Base-by-base conservation (phyloP, 64 coral and sea anemone genomes). In the Orbicella faveolata region DNA sequence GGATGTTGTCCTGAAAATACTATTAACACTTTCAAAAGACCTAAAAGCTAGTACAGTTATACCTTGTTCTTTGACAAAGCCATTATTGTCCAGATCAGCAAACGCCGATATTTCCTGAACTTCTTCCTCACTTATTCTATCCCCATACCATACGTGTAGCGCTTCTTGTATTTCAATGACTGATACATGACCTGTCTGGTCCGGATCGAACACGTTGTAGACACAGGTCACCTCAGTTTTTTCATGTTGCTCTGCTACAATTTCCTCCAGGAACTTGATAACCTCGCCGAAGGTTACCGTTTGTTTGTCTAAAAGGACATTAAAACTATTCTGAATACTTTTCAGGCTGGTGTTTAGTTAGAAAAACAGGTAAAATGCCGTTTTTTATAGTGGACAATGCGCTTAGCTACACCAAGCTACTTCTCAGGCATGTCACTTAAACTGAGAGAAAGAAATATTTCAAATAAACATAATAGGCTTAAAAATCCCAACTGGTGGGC, bases 171-270 rank as follows among this genome's bases (percentile, higher is more conserved):
- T 16, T 44, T 73, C 82, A 30, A 0, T 53, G 5, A 85, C 12
- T 3, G 82, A 36, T 65, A 85, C 82, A 11, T 72, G 82, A 52
- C 82, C 82, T 30, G 4, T 73, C 37, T 72, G 63, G 5, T 85
- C 64, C 4, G 23, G 63, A 10, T 85, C 82, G 15, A 85, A 85
- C 36, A 85, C 82, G 65, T 70, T 85, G 68, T 85, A 85, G 0
- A 85, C 82, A 25, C 37, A 73, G 18, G 20, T 63, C 6, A 85
- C 61, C 21, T 85, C 82, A 52, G 16, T 25, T 21, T 52, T 14
- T 26, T 66, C 6, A 6, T 66, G 44, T 72, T 72, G 82, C 0
- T 72, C 65, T 34, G 82, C 82, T 0, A 72, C 63, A 21, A 85
- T 44, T 6, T 72, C 63, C 36, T 85, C 82, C 65, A 85, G 41